Evolutionary conservation across 1,140 invertebrate species (phyloP).

Genomic region (Eulimnadia texana): DNA sequence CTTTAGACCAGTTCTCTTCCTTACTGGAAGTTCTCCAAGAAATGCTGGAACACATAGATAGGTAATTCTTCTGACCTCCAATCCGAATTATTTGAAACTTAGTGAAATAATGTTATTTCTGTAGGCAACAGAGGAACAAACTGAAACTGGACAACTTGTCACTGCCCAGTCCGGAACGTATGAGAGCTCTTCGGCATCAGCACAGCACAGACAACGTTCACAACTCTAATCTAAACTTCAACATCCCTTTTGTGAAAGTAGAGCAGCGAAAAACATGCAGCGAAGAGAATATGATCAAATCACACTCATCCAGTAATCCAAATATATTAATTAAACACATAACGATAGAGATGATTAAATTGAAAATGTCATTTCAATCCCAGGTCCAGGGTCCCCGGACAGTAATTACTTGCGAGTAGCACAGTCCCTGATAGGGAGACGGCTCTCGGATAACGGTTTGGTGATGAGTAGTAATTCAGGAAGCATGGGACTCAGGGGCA

Average conservation of each 20-base stretch:
- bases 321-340: too few relatives aligned
- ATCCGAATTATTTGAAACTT: too few relatives aligned
- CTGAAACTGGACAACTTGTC: conserved; percentile 63
- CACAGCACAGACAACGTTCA: conserved; percentile 75
- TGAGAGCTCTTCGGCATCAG: conserved; percentile 58
- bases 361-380: conserved; percentile 19
- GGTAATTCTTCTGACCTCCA: too few relatives aligned
- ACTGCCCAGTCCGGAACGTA: conserved; percentile 56
- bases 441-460: conserved; percentile 77
- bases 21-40: conserved; percentile 82
- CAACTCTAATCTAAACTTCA: conserved; percentile 53
- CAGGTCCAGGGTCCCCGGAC: conserved; percentile 58
- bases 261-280: conserved; percentile 73
- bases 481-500: conserved; percentile 1
- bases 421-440: conserved; percentile 58
- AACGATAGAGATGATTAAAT: neutral
- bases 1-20: conserved; percentile 73
- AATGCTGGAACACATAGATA: conserved; percentile 83
- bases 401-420: conserved; percentile 72
- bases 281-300: conserved; percentile 75
- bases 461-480: conserved; percentile 34
- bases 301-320: conserved; percentile 40
- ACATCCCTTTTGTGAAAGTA: conserved; percentile 67
- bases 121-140: conserved; percentile 61
- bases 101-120: too few relatives aligned